Evolutionary conservation across 1,140 invertebrate species (phyloP).

Genomic region (Aporrectodea caliginosa): DNA sequence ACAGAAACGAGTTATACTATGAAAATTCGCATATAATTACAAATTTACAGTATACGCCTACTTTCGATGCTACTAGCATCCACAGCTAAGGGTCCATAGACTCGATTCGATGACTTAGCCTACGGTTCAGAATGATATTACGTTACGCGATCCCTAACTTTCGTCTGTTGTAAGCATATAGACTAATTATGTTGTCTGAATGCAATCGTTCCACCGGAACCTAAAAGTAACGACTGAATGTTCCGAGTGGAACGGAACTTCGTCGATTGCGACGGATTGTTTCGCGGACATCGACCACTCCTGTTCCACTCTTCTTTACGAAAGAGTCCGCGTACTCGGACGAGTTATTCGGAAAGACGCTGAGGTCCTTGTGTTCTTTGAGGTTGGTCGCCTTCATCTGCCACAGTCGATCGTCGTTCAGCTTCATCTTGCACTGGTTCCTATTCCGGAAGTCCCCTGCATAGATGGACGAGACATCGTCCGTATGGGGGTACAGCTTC

Average conservation of each 20-base stretch:
- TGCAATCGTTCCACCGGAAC: too few relatives aligned
- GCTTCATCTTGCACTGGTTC: background rate
- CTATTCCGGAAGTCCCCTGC: background rate
- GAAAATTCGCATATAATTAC: too few relatives aligned
- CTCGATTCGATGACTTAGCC: too few relatives aligned
- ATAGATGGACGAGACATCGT: background rate
- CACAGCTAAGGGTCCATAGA: too few relatives aligned
- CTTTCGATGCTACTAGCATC: too few relatives aligned
- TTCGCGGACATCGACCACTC: background rate
- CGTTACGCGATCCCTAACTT: too few relatives aligned
- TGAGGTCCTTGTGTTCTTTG: background rate
- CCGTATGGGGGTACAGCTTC: background rate
- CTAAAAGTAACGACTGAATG: too few relatives aligned
- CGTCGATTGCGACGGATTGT: background rate
- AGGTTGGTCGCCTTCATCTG: background rate
- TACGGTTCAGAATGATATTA: too few relatives aligned
- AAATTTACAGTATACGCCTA: too few relatives aligned
- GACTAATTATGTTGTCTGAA: too few relatives aligned
- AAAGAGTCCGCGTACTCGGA: background rate
- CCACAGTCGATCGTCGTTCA: background rate
- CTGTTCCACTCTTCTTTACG: background rate
- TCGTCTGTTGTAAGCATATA: too few relatives aligned
- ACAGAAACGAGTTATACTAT: too few relatives aligned
- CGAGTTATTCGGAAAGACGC: background rate
- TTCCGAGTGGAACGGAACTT: background rate